These are phyloP conservation scores for Eupithecia subfuscata DNA, from an alignment of 2,888 invertebrate genomes.

Conservation along the genomic window DNA sequence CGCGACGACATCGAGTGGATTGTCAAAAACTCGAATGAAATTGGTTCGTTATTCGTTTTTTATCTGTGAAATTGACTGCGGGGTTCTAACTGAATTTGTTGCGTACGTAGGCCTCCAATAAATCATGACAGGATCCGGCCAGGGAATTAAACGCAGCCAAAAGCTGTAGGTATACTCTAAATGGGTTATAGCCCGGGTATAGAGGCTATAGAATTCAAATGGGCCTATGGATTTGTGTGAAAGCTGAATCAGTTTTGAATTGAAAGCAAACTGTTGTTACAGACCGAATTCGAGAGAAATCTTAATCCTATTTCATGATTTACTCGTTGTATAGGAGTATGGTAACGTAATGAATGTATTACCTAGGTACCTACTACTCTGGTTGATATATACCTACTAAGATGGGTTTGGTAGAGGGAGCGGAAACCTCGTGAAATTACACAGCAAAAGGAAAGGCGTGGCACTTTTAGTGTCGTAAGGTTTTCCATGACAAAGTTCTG, in stretches of 20 bases:
- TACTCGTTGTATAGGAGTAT: not conserved
- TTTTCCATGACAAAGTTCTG: conserved; percentile 91
- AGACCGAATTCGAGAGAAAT: not conserved
- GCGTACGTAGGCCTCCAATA: conserved; percentile 33
- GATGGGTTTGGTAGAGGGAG: not conserved
- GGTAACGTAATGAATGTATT: not conserved
- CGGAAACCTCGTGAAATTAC: not conserved
- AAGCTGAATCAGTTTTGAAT: conserved; percentile 14
- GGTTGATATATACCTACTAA: not conserved
- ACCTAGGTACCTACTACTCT: not conserved
- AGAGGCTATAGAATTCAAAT: conserved; percentile 27
- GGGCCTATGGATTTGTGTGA: conserved; percentile 20
- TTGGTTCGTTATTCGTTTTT: conserved; percentile 57
- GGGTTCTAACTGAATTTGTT: conserved; percentile 41
- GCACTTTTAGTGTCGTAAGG: conserved; percentile 91
- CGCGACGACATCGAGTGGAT: conserved; percentile 61
- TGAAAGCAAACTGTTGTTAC: conserved; percentile 17
- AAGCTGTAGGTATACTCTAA: conserved; percentile 16
- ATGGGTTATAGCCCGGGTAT: conserved; percentile 10
- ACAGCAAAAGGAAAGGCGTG: too few relatives aligned
- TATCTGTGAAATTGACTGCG: conserved; percentile 47
- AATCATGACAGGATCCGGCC: conserved; percentile 25
- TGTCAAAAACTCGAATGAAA: conserved; percentile 69
- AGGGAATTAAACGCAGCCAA: conserved; percentile 27
- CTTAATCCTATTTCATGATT: not conserved